Evolutionary conservation across 2,888 invertebrate genomes (phyloP).

Genomic region (Zygaena filipendulae): DNA sequence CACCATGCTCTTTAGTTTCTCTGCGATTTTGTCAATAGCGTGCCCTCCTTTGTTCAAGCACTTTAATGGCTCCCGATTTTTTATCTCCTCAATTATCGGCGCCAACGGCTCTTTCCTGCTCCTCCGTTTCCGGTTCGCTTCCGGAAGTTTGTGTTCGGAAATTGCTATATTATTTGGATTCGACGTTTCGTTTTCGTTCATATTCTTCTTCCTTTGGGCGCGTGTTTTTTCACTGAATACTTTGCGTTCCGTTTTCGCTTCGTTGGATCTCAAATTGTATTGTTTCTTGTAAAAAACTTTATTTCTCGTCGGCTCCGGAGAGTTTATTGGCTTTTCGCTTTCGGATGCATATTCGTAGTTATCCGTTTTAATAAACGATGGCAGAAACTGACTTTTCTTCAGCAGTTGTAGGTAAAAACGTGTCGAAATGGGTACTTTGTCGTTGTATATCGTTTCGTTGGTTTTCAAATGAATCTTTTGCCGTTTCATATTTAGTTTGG

Average conservation of each 20-base stretch:
- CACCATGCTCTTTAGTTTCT: slow-evolving; percentile 48
- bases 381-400: slow-evolving; percentile 47
- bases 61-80: slow-evolving; percentile 38
- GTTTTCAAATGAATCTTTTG: slow-evolving; percentile 40
- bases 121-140: slow-evolving; percentile 22
- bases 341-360: slow-evolving; percentile 53
- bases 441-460: slow-evolving; percentile 50
- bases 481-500: slow-evolving; percentile 33
- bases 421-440: slow-evolving; percentile 54
- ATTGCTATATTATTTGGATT: slow-evolving; percentile 17
- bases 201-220: slow-evolving; percentile 21
- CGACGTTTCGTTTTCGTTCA: slow-evolving; percentile 16
- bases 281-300: slow-evolving; percentile 20
- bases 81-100: slow-evolving; percentile 53
- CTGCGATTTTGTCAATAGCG: slow-evolving; percentile 59
- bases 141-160: slow-evolving; percentile 12
- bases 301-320: slow-evolving; percentile 26
- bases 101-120: slow-evolving; percentile 36
- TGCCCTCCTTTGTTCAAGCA: slow-evolving; percentile 27
- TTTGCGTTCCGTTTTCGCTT: slow-evolving; percentile 43
- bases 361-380: slow-evolving; percentile 38
- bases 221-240: slow-evolving; percentile 32
- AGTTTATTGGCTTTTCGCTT: slow-evolving; percentile 33
- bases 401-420: slow-evolving; percentile 52
- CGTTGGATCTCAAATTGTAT: slow-evolving; percentile 49